Evolutionary conservation across 2,888 invertebrate genomes (phyloP).

Genomic region (Reticulitermes lucifugus): DNA sequence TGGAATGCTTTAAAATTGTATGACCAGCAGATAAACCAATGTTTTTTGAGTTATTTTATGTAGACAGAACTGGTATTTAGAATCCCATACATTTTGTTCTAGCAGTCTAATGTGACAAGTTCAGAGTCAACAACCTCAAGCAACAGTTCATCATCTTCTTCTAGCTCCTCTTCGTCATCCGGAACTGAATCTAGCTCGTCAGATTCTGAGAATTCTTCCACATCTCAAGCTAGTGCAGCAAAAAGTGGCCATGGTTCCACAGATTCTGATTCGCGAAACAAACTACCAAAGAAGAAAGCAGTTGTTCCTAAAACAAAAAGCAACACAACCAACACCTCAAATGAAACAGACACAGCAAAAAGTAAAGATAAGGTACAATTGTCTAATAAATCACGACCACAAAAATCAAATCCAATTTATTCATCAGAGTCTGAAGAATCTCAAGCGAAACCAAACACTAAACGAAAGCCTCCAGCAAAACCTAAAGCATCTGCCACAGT

Average conservation of each 20-base stretch:
- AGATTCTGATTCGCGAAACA: constrained; percentile 55
- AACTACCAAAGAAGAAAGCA: constrained; percentile 53
- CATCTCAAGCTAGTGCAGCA: constrained; percentile 55
- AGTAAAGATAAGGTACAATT: constrained; percentile 53
- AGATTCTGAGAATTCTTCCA: constrained; percentile 58
- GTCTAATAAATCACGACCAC: constrained; percentile 52
- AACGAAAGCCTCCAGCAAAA: constrained; percentile 70
- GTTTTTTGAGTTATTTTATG: background rate
- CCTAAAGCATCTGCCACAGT: constrained; percentile 73
- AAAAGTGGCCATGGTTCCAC: constrained; percentile 56
- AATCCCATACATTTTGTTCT: background rate
- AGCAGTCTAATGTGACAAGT: constrained; percentile 55
- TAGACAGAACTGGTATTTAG: background rate
- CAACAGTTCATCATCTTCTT: constrained; percentile 59
- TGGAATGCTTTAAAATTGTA: too few species aligned
- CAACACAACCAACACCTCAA: constrained; percentile 54
- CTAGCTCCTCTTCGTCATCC: constrained; percentile 60
- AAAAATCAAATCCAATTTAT: constrained; percentile 65
- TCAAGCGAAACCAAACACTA: constrained; percentile 61
- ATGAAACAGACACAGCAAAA: constrained; percentile 55
- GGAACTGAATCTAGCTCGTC: constrained; percentile 59
- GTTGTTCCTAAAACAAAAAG: constrained; percentile 42
- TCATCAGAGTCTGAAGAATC: constrained; percentile 73
- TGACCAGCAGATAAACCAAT: background rate
- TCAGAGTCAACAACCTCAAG: constrained; percentile 57